These are phyloP conservation scores for Andrena haemorrhoa DNA, from an alignment of 2,888 invertebrate genomes.

Conservation along the genomic window DNA sequence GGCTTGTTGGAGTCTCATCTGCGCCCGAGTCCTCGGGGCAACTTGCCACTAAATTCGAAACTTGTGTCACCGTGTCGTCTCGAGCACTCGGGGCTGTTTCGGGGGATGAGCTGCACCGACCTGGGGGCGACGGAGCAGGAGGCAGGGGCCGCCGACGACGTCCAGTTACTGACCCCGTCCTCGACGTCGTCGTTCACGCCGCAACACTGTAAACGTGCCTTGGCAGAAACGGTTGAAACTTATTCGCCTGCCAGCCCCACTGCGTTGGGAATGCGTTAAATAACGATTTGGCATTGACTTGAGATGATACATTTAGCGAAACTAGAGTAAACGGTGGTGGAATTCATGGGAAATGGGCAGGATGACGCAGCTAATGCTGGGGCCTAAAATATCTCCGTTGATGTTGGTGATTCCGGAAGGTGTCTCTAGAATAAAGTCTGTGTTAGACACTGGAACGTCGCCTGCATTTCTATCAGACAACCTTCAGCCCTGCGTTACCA, in stretches of 20 bases:
- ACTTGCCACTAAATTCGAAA: constrained; percentile 68
- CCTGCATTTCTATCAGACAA: background rate
- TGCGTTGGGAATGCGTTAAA: too few relatives aligned
- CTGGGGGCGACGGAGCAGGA: constrained; percentile 44
- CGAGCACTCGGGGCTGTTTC: constrained; percentile 63
- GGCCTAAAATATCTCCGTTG: too few relatives aligned
- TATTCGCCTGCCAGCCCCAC: background rate
- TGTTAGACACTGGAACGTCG: background rate
- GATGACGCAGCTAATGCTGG: too few relatives aligned
- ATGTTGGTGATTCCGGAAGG: too few relatives aligned
- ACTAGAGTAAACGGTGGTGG: too few relatives aligned
- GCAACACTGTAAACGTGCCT: constrained; percentile 64
- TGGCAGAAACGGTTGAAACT: background rate
- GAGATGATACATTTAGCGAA: too few relatives aligned
- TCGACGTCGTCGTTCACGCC: constrained; percentile 50
- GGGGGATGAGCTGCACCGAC: constrained; percentile 33
- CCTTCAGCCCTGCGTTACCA: background rate
- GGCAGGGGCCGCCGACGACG: constrained; percentile 16
- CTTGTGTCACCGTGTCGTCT: constrained; percentile 59
- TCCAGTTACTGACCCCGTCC: constrained; percentile 42
- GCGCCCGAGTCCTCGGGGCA: constrained; percentile 61
- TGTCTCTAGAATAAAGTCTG: too few relatives aligned
- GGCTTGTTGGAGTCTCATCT: constrained; percentile 67
- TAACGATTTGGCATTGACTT: too few relatives aligned
- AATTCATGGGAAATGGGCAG: too few relatives aligned